A percentile compares a stretch with the other conserved stretches of the same genome.
These are phyloP conservation scores for Myanophis thanlyinensis DNA, from an alignment of 2,113 vertebrate species.

Conservation along the genomic window DNA sequence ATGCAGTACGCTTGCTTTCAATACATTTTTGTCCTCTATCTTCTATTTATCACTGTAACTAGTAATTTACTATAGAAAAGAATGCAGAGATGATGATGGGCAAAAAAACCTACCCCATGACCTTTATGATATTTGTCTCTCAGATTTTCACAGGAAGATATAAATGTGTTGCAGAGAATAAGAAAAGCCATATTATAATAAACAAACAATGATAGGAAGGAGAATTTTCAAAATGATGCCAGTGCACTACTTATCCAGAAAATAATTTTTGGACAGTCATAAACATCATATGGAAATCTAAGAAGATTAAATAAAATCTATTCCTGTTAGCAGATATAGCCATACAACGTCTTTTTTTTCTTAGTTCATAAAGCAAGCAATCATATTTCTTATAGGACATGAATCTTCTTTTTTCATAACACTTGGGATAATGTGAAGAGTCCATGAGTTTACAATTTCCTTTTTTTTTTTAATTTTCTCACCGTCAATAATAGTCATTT, in stretches of 20 bases:
- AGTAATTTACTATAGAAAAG: background rate
- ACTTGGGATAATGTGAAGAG: background rate
- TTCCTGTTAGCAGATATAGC: background rate
- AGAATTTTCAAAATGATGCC: background rate
- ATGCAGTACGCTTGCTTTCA: background rate
- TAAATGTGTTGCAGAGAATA: conserved; percentile 31
- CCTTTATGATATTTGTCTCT: conserved; percentile 24
- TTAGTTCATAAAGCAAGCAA: background rate
- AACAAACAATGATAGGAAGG: background rate
- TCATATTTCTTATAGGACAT: background rate
- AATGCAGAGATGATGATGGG: background rate
- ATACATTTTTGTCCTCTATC: background rate
- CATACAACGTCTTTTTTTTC: background rate
- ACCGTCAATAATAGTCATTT: conserved; percentile 10
- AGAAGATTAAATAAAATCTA: conserved; percentile 6
- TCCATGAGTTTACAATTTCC: background rate
- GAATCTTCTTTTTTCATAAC: background rate
- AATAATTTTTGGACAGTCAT: conserved; percentile 20
- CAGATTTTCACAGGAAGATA: background rate
- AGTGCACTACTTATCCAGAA: background rate
- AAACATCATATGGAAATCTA: background rate
- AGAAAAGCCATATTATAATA: conserved; percentile 4
- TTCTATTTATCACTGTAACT: background rate
- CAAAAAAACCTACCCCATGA: background rate
- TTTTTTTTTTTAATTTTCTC: background rate